A percentile compares a stretch with the other conserved stretches of the same genome.
These are phyloP conservation scores for Ciconia boyciana DNA, from an alignment of 2,113 vertebrate species.

Conservation along the genomic window DNA sequence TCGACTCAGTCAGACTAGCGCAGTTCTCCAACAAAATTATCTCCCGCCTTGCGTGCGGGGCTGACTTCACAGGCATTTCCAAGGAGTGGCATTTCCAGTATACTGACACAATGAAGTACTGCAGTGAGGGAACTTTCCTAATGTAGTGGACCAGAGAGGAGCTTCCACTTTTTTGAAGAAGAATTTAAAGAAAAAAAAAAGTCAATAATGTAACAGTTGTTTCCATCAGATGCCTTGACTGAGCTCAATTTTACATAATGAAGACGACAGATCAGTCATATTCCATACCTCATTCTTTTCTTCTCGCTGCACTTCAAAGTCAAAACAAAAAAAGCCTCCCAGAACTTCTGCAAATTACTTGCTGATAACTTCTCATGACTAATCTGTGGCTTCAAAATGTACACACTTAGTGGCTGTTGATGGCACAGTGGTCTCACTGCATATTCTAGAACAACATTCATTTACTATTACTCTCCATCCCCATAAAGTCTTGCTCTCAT, in stretches of 20 bases:
- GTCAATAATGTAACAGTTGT: background rate
- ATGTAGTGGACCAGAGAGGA: background rate
- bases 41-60: fast-evolving
- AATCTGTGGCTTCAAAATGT: background rate
- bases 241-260: background rate
- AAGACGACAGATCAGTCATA: background rate
- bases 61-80: background rate
- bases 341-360: background rate
- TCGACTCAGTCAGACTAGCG: background rate
- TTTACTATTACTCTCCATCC: background rate
- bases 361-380: background rate
- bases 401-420: background rate
- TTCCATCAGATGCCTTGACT: background rate
- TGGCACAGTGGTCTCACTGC: fast-evolving
- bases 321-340: background rate
- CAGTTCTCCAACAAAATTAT: background rate
- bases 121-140: background rate
- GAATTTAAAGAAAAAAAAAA: background rate
- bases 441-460: background rate
- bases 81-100: background rate
- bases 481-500: background rate
- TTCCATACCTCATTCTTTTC: background rate
- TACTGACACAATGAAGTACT: background rate
- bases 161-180: background rate
- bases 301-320: background rate